Base-by-base conservation (phyloP, 2,797 vertebrate species). In the Argya squamiceps region DNA sequence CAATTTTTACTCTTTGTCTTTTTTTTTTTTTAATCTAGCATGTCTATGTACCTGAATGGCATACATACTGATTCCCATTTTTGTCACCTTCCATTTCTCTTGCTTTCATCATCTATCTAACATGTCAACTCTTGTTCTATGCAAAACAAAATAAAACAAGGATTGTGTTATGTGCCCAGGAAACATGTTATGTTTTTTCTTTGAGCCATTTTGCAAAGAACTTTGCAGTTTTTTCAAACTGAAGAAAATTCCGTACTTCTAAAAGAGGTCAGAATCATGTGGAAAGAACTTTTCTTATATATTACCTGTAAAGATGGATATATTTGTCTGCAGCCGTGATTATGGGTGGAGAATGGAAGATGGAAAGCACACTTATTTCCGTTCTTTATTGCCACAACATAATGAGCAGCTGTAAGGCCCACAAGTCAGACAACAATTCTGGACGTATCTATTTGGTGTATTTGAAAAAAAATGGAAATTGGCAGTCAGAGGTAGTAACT, bases 371-470 rank as follows among this genome's bases (percentile, higher is more conserved):
- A 43, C 2, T 53, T 59, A 68, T 49, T 89, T 65, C 30, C 37
- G 2, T 62, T 59, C 8, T 55, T 86, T 70, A 30, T 27, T 67
- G 29, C 13, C 24, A 13, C 30, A 75, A 44, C 3, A n/a, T n/a
- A 62, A 37, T 12, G 63, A 80, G 26, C 3, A 63, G 13, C 18
- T 32, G 4, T 15, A 59, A 12, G 26, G 12, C 18, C 50, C 11
- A 2, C 36, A 76, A 56, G 21, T 47, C 32, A 73, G 52, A n/a
- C 6, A 68, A 46, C 18, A 34, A 11, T 52, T 77, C n/a, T 43
- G 19, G 39, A 64, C 6, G 4, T 37, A 37, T 37, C 16, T 60
- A 2, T 27, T 52, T 56, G 15, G 4, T 2, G 0, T 44, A 65
- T 7, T 3, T 7, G 5, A 5, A 41, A 60, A 76, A 50, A 80